phyloP scores from a whole-genome alignment of 2,113 vertebrate species.

The Carassius carassius region DNA sequence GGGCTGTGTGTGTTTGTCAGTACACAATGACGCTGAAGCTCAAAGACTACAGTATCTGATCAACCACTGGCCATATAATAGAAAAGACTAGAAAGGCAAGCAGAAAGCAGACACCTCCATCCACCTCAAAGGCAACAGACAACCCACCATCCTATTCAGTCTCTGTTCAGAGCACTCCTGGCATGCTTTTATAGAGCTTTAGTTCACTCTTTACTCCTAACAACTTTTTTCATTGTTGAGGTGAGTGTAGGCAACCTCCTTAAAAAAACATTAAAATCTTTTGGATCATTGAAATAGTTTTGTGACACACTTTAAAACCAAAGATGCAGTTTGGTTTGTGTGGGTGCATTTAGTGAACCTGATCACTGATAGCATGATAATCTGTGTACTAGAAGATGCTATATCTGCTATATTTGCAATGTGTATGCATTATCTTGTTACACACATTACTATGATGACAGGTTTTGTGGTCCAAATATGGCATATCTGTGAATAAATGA shows the following conservation, averaged over 20 bases:
- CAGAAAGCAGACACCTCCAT: conserved; percentile 42
- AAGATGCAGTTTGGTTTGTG: not conserved
- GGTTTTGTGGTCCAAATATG: too few species aligned
- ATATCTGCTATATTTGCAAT: not conserved
- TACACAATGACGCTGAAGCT: conserved; percentile 50
- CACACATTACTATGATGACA: not conserved
- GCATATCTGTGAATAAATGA: not conserved
- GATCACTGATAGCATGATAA: not conserved
- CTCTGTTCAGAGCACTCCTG: not conserved
- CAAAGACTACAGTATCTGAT: conserved; percentile 50
- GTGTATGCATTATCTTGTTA: not conserved
- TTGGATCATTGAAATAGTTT: not conserved
- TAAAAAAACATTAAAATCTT: not conserved
- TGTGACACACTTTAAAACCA: not conserved
- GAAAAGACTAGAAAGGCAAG: conserved; percentile 32
- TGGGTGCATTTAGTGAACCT: not conserved
- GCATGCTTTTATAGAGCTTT: not conserved
- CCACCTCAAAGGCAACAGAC: conserved; percentile 22
- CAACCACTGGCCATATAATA: conserved; percentile 52
- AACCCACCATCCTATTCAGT: not conserved
- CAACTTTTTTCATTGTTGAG: not conserved
- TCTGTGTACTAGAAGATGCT: not conserved
- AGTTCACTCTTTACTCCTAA: not conserved
- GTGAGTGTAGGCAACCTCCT: not conserved
- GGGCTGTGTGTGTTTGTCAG: conserved; percentile 54